Evolutionary conservation across 1,140 invertebrate species (phyloP).

Genomic region (Cherax destructor): DNA sequence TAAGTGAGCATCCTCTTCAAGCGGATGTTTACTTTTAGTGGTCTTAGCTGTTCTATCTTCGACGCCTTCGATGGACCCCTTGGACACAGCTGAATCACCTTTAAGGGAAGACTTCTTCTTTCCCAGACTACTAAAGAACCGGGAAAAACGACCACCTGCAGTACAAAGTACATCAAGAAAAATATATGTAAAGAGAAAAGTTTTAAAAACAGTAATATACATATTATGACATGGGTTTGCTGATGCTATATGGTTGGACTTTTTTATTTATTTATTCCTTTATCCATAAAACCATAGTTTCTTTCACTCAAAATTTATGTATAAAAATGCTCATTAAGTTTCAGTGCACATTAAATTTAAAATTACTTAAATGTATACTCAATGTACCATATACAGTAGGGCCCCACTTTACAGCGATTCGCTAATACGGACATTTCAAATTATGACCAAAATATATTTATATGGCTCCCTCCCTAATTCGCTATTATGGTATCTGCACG

Average conservation of each 20-base stretch:
- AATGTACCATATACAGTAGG: too few species aligned
- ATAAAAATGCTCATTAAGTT: too few species aligned
- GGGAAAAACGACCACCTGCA: constrained; percentile 20
- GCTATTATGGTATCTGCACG: too few species aligned
- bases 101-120: background rate
- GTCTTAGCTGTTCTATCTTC: background rate
- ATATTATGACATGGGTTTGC: background rate
- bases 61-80: background rate
- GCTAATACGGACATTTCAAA: too few species aligned
- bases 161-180: background rate
- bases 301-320: too few species aligned
- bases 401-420: too few species aligned
- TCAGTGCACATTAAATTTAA: too few species aligned
- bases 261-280: background rate
- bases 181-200: too few species aligned
- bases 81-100: background rate
- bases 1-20: constrained; percentile 5
- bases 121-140: constrained; percentile 17
- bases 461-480: too few species aligned
- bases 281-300: too few species aligned
- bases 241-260: background rate
- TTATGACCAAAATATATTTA: too few species aligned
- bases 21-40: background rate
- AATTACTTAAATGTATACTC: too few species aligned
- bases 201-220: background rate